Base-by-base conservation (phyloP, 2,888 invertebrate species). In the Ephialtes manifestator region DNA sequence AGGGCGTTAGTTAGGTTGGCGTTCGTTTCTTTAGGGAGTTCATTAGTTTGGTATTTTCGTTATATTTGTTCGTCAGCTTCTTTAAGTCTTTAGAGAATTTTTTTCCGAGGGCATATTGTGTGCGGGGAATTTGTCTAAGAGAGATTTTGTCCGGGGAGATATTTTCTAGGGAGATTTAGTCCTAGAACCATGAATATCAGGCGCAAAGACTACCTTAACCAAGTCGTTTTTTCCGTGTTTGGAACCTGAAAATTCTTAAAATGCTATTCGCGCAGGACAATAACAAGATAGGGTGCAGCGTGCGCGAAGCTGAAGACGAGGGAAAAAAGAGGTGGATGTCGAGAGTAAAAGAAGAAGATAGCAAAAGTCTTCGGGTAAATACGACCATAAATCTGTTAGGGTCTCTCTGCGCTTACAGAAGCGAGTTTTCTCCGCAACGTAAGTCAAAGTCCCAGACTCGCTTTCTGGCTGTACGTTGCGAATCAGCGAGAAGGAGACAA, bases 181-280 rank as follows among this genome's bases (percentile, higher is more conserved):
- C n/a, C n/a, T n/a, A n/a, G n/a, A n/a, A n/a, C n/a, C n/a, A n/a
- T n/a, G n/a, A n/a, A n/a, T n/a, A n/a, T n/a, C n/a, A n/a, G n/a
- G n/a, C n/a, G n/a, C n/a, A n/a, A n/a, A n/a, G n/a, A n/a, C n/a
- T n/a, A n/a, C n/a, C n/a, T n/a, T n/a, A n/a, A n/a, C n/a, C n/a
- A n/a, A n/a, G n/a, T n/a, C n/a, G n/a, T n/a, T n/a, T n/a, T n/a
- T n/a, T n/a, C n/a, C n/a, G n/a, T n/a, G n/a, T n/a, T n/a, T 7
- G 39, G 4, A 20, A 43, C 39, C 46, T 20, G 18, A 43, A 46
- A 39, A 20, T 67, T 67, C 15, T 46, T 20, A 7, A 67, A n/a
- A 46, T 46, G 43, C 4, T 53, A 35, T 78, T 87, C 81, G 89
- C 86, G 89, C 86, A 89, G 87, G 90, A 91, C 91, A 91, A 91